phyloP scores from a whole-genome alignment of 2,113 vertebrate genomes.

The Rynchops niger region DNA sequence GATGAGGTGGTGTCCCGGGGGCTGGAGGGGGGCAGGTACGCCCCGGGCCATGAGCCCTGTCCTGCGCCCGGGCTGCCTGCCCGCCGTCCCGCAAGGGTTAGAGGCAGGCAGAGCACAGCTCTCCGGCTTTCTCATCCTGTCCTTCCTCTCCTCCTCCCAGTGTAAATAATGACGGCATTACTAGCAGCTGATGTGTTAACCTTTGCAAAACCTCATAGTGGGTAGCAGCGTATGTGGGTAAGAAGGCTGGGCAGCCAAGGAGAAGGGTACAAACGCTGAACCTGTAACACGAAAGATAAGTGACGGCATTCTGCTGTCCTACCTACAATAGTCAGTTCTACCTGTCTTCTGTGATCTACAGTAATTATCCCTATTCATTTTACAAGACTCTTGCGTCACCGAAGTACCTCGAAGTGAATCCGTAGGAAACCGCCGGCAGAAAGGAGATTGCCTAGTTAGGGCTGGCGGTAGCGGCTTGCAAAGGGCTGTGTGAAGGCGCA shows the following conservation, averaged over 20 bases:
- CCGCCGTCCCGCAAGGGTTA: neutral
- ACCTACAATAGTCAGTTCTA: neutral
- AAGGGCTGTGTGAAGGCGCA: neutral
- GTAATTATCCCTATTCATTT: neutral
- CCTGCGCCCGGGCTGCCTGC: neutral
- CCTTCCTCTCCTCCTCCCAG: neutral
- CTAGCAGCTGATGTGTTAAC: neutral
- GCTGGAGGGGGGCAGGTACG: neutral
- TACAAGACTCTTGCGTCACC: neutral
- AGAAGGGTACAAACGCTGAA: neutral
- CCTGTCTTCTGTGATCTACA: neutral
- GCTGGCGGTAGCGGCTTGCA: rapidly evolving
- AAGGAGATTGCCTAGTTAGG: rapidly evolving
- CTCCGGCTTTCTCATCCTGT: neutral
- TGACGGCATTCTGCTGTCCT: neutral
- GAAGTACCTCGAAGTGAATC: neutral
- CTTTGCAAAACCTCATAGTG: neutral
- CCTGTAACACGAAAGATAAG: neutral
- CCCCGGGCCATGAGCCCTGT: neutral
- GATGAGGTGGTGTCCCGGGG: neutral
- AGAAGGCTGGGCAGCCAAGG: neutral
- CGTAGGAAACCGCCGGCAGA: neutral
- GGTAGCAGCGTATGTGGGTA: neutral
- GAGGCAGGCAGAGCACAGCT: neutral
- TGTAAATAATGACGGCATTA: neutral